Evolutionary conservation across 2,113 vertebrate species (phyloP).

Genomic region (Syrrhaptes paradoxus): DNA sequence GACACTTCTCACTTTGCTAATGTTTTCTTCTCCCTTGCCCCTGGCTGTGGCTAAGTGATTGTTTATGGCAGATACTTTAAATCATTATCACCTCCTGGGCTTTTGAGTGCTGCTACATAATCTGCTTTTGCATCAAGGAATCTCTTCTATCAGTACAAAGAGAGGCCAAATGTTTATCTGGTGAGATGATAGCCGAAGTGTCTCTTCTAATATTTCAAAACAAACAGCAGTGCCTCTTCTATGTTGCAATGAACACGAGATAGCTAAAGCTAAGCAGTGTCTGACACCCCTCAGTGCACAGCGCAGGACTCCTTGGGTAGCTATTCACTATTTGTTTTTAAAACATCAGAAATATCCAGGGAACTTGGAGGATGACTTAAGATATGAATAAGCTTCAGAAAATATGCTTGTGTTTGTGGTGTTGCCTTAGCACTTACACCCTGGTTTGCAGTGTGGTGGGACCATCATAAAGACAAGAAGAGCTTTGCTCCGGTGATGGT

Average conservation of each 20-base stretch:
- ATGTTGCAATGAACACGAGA: neutral
- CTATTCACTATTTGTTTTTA: neutral
- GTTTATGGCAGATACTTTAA: slow-evolving; percentile 68
- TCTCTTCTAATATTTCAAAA: slow-evolving; percentile 57
- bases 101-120: slow-evolving; percentile 34
- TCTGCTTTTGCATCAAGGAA: slow-evolving; percentile 47
- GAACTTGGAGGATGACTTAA: neutral
- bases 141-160: slow-evolving; percentile 31
- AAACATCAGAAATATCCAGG: neutral
- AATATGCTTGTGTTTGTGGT: neutral
- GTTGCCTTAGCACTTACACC: neutral
- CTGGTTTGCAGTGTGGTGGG: neutral
- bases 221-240: slow-evolving; percentile 21
- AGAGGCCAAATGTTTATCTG: slow-evolving; percentile 52
- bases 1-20: slow-evolving; percentile 66
- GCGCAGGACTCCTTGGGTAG: too few relatives aligned
- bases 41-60: slow-evolving; percentile 67
- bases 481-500: rapidly evolving
- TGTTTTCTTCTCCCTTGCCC: slow-evolving; percentile 66
- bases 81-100: slow-evolving; percentile 63
- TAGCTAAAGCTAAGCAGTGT: neutral
- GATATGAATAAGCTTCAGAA: neutral
- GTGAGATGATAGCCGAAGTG: slow-evolving; percentile 40
- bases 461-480: rapidly evolving
- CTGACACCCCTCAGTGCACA: neutral